Conservation (phyloP, 2,113 vertebrate species). For the Halichoerus grypus region DNA sequence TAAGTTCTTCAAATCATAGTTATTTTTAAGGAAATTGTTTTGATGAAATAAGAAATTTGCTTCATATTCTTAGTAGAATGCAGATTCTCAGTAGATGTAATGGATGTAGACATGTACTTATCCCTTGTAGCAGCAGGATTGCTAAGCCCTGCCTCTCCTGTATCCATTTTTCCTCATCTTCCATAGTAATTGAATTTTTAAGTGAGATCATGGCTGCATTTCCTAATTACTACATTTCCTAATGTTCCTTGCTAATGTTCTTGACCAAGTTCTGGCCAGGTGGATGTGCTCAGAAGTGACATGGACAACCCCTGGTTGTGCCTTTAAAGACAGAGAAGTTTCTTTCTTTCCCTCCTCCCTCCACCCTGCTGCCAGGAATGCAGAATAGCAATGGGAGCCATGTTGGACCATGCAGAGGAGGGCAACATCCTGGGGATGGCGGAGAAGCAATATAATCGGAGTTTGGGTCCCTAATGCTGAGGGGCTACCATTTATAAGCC, state of each 20-base stretch:
- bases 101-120: background rate
- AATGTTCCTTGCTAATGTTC: background rate
- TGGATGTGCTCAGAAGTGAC: background rate
- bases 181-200: conserved; percentile 1
- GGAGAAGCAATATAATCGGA: background rate
- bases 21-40: conserved; percentile 27
- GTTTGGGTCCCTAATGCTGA: background rate
- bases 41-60: conserved; percentile 7
- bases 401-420: background rate
- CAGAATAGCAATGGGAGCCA: background rate
- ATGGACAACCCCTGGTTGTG: background rate
- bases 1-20: conserved; percentile 4
- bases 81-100: background rate
- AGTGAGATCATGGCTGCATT: background rate
- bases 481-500: background rate
- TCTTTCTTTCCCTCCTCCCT: background rate
- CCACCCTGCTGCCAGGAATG: background rate
- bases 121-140: background rate
- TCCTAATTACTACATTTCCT: conserved; percentile 42
- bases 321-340: background rate
- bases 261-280: background rate
- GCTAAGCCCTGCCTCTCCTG: background rate
- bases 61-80: background rate
- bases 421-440: background rate
- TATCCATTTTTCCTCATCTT: background rate